phyloP scores from a whole-genome alignment of 2,888 invertebrate species.

The Dicyrtoma fusca region DNA sequence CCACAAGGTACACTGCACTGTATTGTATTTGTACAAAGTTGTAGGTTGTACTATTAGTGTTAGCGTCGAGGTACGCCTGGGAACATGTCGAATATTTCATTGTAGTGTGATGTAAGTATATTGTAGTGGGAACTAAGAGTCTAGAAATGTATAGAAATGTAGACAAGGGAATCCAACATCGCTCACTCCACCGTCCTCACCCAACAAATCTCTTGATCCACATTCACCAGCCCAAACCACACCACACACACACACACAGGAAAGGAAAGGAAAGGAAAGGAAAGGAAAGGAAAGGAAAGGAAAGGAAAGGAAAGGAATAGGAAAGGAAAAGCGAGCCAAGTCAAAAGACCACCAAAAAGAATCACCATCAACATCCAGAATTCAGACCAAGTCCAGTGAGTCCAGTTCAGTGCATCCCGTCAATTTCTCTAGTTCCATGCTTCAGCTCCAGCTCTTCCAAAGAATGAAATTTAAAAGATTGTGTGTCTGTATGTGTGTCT shows the following conservation, averaged over 20 bases:
- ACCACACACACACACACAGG: neutral
- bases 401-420: too few relatives aligned
- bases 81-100: neutral
- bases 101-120: neutral
- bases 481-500: too few relatives aligned
- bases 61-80: neutral
- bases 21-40: too few relatives aligned
- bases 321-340: neutral
- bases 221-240: too few relatives aligned
- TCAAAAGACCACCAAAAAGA: neutral
- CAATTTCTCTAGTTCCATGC: neutral
- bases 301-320: neutral
- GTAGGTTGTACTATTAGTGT: neutral
- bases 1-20: neutral
- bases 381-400: too few relatives aligned
- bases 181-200: too few relatives aligned
- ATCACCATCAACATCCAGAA: too few relatives aligned
- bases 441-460: neutral
- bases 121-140: neutral
- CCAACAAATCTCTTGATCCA: too few relatives aligned
- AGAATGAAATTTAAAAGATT: conserved; percentile 25
- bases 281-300: neutral
- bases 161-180: neutral
- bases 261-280: neutral
- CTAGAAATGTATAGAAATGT: neutral